Conservation (phyloP, 1,140 invertebrate genomes). For the Oryzaephilus surinamensis region DNA sequence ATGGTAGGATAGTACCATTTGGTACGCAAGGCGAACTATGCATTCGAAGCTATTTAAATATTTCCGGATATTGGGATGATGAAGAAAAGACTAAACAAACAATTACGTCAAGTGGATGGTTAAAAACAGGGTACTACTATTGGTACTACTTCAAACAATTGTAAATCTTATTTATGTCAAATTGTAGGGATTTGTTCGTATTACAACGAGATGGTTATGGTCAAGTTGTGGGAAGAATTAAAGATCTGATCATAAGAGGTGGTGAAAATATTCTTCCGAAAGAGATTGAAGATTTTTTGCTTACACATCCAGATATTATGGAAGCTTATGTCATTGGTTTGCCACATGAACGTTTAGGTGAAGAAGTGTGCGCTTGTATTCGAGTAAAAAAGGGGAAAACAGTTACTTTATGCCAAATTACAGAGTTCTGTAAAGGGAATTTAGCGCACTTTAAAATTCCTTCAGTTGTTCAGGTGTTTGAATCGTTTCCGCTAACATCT, state of each 20-base stretch:
- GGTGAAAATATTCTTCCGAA: slow-evolving; percentile 86
- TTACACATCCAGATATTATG: slow-evolving; percentile 61
- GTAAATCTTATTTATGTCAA: slow-evolving; percentile 9
- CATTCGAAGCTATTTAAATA: slow-evolving; percentile 67
- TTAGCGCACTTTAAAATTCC: slow-evolving; percentile 79
- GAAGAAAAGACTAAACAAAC: slow-evolving; percentile 66
- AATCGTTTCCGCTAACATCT: slow-evolving; percentile 68
- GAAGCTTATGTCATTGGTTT: slow-evolving; percentile 64
- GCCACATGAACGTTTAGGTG: slow-evolving; percentile 69
- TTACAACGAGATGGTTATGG: slow-evolving; percentile 69
- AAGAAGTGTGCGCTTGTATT: slow-evolving; percentile 78
- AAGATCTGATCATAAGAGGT: slow-evolving; percentile 85
- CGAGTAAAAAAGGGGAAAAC: slow-evolving; percentile 28
- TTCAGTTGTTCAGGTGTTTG: slow-evolving; percentile 55
- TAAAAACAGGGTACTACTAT: slow-evolving; percentile 71
- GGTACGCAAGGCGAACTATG: slow-evolving; percentile 73
- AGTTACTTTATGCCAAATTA: slow-evolving; percentile 48
- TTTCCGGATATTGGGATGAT: slow-evolving; percentile 84
- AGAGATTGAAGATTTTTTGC: slow-evolving; percentile 77
- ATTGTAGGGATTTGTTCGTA: slow-evolving; percentile 65
- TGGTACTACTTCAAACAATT: background rate
- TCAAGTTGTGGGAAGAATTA: slow-evolving; percentile 68
- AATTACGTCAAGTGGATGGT: slow-evolving; percentile 65
- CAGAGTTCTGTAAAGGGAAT: slow-evolving; percentile 60
- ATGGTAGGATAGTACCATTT: slow-evolving; percentile 60